Evolutionary conservation across 2,113 vertebrate species (phyloP).

Genomic region (Hymenochirus boettgeri): DNA sequence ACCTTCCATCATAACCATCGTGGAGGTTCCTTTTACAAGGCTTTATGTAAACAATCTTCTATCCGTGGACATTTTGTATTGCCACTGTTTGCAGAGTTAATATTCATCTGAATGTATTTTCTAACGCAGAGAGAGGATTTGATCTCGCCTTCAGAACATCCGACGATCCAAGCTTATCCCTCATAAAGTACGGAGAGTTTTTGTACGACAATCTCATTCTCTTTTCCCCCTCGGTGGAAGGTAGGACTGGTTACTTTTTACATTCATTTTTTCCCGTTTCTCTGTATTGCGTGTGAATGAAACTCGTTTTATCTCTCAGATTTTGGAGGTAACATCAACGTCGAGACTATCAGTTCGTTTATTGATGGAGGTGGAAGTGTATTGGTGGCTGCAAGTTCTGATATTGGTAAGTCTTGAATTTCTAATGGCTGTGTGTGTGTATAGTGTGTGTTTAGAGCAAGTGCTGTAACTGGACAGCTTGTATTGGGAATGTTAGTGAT

Average conservation of each 20-base stretch:
- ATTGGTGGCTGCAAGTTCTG: slow-evolving; percentile 86
- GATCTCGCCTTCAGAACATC: slow-evolving; percentile 88
- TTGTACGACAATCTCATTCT: slow-evolving; percentile 89
- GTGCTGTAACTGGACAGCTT: too few species aligned
- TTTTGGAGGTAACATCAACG: slow-evolving; percentile 93
- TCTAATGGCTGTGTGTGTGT: too few species aligned
- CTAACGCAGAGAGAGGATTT: slow-evolving; percentile 90
- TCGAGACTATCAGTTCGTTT: slow-evolving; percentile 92
- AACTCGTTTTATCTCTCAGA: slow-evolving; percentile 76
- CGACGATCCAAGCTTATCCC: slow-evolving; percentile 83
- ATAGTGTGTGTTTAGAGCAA: not conserved
- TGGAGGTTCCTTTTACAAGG: too few species aligned
- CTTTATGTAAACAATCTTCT: too few species aligned
- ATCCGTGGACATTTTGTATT: too few species aligned
- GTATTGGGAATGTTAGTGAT: too few species aligned
- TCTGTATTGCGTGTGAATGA: too few species aligned
- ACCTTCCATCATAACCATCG: too few species aligned
- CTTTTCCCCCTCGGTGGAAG: slow-evolving; percentile 93
- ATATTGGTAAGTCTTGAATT: slow-evolving; percentile 72
- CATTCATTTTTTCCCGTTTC: not conserved
- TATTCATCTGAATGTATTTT: too few species aligned
- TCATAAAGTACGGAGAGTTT: slow-evolving; percentile 96
- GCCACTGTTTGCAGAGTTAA: too few species aligned
- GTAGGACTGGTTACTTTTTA: slow-evolving; percentile 52
- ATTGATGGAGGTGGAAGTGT: slow-evolving; percentile 93